Base-by-base conservation (phyloP, 2,888 invertebrate species). In the Silvanus unidentatus region DNA sequence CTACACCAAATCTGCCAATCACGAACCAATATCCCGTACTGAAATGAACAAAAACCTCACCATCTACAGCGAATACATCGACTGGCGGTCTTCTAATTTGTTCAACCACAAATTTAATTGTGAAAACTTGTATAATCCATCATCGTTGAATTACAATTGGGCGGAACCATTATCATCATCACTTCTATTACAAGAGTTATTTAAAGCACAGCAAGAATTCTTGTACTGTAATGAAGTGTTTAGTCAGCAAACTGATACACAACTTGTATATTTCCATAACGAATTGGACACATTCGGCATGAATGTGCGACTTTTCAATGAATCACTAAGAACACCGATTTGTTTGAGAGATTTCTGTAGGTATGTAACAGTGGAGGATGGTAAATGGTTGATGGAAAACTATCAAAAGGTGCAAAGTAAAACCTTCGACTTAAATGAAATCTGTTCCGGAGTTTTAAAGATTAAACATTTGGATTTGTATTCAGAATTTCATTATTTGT, bases 341-440 rank as follows among this genome's bases (percentile, higher is more conserved):
- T 61, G 64, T 43, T 42, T 65, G 4, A 47, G 63, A 41, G 65
- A 65, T 45, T 65, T 64, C 37, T 63, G 64, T 46, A 55, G 50
- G 47, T 64, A 59, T 40, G 45, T 52, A 1, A 42, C 49, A 5
- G 36, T 48, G 1, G 49, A 56, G n/a, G 52, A 58, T 34, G 38
- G 44, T 4, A 40, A 55, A 5, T 63, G 62, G 62, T 34, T 63
- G 16, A 39, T 48, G 13, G 29, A 49, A 29, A 16, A 30, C 13
- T 30, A 13, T 9, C 5, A 39, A 27, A 27, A 12, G 9, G 3
- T 39, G 5, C 5, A 27, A 3, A 4, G 3, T 15, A 5, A 9
- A 12, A 12, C 3, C 4, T 27, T 45, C 9, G 49, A 51, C 1
- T 36, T 47, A 11, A 30, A 40, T 16, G 58, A 58, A 44, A 42